Conservation (phyloP, 1,140 invertebrate genomes). For the Drosophila serrata region DNA sequence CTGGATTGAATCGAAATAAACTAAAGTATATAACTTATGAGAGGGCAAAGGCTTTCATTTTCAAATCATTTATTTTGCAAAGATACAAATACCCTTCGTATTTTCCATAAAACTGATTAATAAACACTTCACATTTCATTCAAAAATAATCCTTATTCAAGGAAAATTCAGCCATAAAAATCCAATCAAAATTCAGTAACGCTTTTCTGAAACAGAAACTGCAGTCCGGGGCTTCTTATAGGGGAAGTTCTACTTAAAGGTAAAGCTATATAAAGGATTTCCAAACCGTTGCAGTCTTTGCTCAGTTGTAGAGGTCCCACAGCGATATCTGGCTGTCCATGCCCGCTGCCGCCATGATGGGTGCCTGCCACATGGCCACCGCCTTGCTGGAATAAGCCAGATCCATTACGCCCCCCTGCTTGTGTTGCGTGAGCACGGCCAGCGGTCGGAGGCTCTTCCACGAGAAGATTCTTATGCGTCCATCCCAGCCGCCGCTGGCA, state of each 20-base stretch:
- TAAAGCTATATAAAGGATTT: slow-evolving; percentile 13
- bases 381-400: slow-evolving; percentile 88
- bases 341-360: slow-evolving; percentile 90
- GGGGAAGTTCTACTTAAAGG: slow-evolving; percentile 11
- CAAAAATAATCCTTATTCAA: neutral
- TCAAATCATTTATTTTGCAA: neutral
- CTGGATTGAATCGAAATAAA: slow-evolving; percentile 47
- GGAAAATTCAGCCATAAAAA: neutral
- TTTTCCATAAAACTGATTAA: neutral
- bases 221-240: neutral
- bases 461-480: slow-evolving; percentile 91
- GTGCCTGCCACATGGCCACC: slow-evolving; percentile 88
- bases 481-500: slow-evolving; percentile 91
- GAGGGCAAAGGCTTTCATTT: neutral
- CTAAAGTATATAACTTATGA: slow-evolving; percentile 45
- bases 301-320: slow-evolving; percentile 90
- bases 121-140: slow-evolving; percentile 12
- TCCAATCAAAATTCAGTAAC: slow-evolving; percentile 2
- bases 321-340: slow-evolving; percentile 90
- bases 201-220: neutral
- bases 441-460: slow-evolving; percentile 91
- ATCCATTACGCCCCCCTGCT: slow-evolving; percentile 88
- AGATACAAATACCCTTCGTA: too few species aligned
- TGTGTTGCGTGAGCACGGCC: slow-evolving; percentile 91
- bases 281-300: slow-evolving; percentile 29